These are phyloP conservation scores for Cuculus canorus DNA, from an alignment of 2,797 vertebrate genomes.

Conservation along the genomic window DNA sequence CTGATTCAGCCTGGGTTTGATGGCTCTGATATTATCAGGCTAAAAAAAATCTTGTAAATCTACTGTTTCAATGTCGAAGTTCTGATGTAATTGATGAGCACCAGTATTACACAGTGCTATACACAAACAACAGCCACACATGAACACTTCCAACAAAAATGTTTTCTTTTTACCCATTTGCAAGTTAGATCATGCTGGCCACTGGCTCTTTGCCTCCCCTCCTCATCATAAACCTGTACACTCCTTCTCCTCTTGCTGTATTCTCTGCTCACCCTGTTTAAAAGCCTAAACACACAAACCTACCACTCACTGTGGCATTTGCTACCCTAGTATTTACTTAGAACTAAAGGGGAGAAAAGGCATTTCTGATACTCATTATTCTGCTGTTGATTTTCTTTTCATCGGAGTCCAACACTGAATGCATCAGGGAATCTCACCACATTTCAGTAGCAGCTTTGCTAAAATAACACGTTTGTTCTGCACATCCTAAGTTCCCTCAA, in stretches of 20 bases:
- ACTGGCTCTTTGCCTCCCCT: neutral
- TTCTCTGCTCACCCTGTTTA: neutral
- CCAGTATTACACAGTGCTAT: neutral
- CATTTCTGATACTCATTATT: neutral
- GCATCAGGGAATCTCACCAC: neutral
- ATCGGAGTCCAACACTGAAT: neutral
- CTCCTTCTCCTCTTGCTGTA: neutral
- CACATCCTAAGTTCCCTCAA: neutral
- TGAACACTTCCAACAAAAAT: neutral
- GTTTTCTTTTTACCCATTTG: too few species aligned
- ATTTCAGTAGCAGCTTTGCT: neutral
- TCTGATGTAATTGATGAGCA: neutral
- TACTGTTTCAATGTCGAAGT: neutral
- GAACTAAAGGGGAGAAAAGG: neutral
- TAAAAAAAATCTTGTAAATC: neutral
- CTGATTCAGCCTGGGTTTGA: neutral
- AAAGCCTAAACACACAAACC: neutral
- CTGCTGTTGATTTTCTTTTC: neutral
- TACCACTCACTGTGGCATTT: neutral
- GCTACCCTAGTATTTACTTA: neutral
- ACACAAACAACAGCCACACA: neutral
- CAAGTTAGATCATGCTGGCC: rapidly evolving
- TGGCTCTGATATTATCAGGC: neutral
- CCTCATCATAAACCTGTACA: neutral
- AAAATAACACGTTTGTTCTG: neutral